Conservation (phyloP, 2,113 vertebrate species). For the Python bivittatus region DNA sequence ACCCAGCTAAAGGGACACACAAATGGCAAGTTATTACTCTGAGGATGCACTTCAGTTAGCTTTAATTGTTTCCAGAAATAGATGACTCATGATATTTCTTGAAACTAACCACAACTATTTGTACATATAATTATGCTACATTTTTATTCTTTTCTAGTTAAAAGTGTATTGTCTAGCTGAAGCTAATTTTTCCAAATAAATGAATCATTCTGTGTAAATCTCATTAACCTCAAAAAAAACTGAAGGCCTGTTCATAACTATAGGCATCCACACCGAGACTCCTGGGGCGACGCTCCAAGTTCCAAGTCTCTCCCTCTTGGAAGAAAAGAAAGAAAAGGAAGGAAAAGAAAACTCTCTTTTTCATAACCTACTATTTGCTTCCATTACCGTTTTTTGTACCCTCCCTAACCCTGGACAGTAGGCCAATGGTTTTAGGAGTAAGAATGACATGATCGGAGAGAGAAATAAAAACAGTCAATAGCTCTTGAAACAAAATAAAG, state of each 20-base stretch:
- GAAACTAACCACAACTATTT: constrained; percentile 34
- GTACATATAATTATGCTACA: constrained; percentile 9
- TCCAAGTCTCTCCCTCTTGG: not conserved
- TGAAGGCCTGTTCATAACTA: not conserved
- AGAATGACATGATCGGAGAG: not conserved
- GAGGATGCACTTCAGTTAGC: constrained; percentile 13
- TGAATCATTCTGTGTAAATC: not conserved
- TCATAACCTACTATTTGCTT: not conserved
- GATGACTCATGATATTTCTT: constrained; percentile 27
- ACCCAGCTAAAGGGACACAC: not conserved
- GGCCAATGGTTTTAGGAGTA: not conserved
- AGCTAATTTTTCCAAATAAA: not conserved
- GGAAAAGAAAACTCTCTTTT: not conserved
- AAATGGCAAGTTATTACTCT: constrained; percentile 36
- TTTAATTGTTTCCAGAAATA: constrained; percentile 52
- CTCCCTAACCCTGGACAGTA: not conserved
- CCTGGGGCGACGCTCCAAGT: not conserved
- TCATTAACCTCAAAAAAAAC: not conserved
- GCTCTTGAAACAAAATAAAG: not conserved
- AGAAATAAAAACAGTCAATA: not conserved
- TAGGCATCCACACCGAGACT: not conserved
- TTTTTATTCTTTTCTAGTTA: not conserved
- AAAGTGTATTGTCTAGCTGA: not conserved
- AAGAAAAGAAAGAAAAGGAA: not conserved
- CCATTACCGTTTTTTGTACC: not conserved